A percentile compares a stretch with the other conserved stretches of the same genome.
Conservation (phyloP, 2,888 invertebrate species). For the Therioaphis trifolii region DNA sequence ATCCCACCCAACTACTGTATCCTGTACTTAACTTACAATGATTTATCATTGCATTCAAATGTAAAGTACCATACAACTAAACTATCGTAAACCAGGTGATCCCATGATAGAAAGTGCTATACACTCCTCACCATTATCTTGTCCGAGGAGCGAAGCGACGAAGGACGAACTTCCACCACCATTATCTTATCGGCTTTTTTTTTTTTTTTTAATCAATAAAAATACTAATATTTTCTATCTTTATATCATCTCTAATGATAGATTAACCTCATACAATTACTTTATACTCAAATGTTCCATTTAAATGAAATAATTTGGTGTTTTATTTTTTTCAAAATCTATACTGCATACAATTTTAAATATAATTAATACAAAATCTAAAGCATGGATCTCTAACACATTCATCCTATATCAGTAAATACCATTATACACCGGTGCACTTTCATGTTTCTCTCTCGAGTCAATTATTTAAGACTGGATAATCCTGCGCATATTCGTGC, state of each 20-base stretch:
- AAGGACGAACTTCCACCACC: too few species aligned
- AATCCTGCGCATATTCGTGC: conserved; percentile 44
- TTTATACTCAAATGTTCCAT: not conserved
- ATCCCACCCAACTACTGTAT: too few species aligned
- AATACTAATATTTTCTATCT: too few species aligned
- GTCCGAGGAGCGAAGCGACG: too few species aligned
- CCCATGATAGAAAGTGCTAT: too few species aligned
- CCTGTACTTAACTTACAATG: too few species aligned
- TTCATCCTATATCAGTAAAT: conserved; percentile 29
- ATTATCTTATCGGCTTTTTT: too few species aligned
- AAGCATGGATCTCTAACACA: conserved; percentile 20
- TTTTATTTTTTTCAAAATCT: conserved; percentile 13
- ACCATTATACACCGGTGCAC: conserved; percentile 25
- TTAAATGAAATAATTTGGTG: not conserved
- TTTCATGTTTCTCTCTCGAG: conserved; percentile 1
- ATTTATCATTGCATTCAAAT: too few species aligned
- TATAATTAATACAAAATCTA: conserved; percentile 20
- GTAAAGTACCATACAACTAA: too few species aligned
- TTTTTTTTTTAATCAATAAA: too few species aligned
- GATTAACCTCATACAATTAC: not conserved
- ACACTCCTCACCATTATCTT: too few species aligned
- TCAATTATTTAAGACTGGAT: conserved; percentile 34
- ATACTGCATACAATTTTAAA: not conserved
- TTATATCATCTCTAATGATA: not conserved
- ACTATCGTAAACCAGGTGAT: too few species aligned